Percentiles rank a stretch among this genome's conserved stretches.
phyloP scores from a whole-genome alignment of 2,113 vertebrate genomes.

The Patagioenas fasciata region DNA sequence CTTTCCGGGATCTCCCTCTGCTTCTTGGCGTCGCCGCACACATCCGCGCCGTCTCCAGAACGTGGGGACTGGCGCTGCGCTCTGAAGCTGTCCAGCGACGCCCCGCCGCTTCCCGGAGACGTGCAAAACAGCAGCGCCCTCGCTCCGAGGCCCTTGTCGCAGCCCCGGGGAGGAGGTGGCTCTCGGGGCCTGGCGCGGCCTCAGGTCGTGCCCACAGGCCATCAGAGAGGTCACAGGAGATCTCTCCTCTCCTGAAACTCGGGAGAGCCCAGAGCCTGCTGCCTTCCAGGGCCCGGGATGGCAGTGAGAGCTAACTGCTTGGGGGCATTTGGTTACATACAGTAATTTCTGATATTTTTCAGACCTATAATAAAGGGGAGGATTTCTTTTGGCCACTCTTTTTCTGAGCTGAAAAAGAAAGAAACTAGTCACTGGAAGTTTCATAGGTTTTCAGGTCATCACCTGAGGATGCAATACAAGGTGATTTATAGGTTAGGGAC shows the following conservation, averaged over 20 bases:
- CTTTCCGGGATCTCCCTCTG: not conserved
- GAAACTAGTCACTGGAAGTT: not conserved
- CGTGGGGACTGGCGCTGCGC: slow-evolving; percentile 14
- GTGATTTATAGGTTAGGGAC: not conserved
- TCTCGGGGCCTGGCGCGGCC: not conserved
- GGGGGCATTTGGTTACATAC: not conserved
- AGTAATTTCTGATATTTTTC: not conserved
- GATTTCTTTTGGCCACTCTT: not conserved
- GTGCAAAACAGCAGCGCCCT: not conserved
- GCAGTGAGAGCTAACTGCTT: not conserved
- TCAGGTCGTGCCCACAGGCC: not conserved
- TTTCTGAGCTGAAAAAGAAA: not conserved
- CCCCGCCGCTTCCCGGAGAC: not conserved
- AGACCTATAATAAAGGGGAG: not conserved
- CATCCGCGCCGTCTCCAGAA: slow-evolving; percentile 46
- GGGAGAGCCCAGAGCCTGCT: not conserved
- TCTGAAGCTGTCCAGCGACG: not conserved
- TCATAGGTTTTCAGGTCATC: not conserved
- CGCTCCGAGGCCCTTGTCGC: not conserved
- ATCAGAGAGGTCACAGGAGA: not conserved
- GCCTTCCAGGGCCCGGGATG: not conserved
- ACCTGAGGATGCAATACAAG: not conserved
- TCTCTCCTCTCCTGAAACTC: not conserved
- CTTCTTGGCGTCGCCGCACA: not conserved
- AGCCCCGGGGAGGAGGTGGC: not conserved